Evolutionary conservation across 64 coral and sea anemone species (phyloP).

Genomic region (Stylophora pistillata): DNA sequence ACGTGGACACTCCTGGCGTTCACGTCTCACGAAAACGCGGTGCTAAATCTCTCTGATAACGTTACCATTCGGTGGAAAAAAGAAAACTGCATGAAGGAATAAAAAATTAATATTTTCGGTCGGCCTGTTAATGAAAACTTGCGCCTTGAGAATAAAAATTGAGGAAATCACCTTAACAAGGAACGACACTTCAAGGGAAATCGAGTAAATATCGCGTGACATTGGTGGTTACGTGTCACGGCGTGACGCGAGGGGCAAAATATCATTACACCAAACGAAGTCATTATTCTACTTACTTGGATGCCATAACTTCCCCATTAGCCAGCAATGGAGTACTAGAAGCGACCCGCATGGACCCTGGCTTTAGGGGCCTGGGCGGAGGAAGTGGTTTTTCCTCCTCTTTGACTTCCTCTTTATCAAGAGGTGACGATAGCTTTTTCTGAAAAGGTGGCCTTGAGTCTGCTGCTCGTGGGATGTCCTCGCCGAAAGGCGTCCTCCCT

Average conservation of each 20-base stretch:
- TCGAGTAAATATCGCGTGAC: too few relatives aligned
- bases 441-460: slow-evolving; percentile 18
- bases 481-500: slow-evolving; percentile 65
- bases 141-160: too few relatives aligned
- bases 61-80: too few relatives aligned
- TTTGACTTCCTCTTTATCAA: not conserved
- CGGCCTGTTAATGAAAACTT: too few relatives aligned
- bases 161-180: too few relatives aligned
- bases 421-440: slow-evolving; percentile 51
- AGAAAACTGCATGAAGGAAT: too few relatives aligned
- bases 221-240: not conserved
- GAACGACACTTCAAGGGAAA: too few relatives aligned
- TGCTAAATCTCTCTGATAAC: too few relatives aligned
- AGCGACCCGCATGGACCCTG: not conserved
- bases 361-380: slow-evolving; percentile 53
- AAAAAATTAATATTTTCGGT: too few relatives aligned
- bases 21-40: too few relatives aligned
- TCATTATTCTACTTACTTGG: not conserved
- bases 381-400: slow-evolving; percentile 11
- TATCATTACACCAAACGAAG: not conserved
- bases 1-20: too few relatives aligned
- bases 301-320: not conserved
- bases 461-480: slow-evolving; percentile 31
- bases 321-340: slow-evolving; percentile 9
- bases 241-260: not conserved